Percentiles rank a stretch among this genome's conserved stretches.
Evolutionary conservation across 2,797 vertebrate genomes (phyloP).

Genomic region (Brotula barbata): DNA sequence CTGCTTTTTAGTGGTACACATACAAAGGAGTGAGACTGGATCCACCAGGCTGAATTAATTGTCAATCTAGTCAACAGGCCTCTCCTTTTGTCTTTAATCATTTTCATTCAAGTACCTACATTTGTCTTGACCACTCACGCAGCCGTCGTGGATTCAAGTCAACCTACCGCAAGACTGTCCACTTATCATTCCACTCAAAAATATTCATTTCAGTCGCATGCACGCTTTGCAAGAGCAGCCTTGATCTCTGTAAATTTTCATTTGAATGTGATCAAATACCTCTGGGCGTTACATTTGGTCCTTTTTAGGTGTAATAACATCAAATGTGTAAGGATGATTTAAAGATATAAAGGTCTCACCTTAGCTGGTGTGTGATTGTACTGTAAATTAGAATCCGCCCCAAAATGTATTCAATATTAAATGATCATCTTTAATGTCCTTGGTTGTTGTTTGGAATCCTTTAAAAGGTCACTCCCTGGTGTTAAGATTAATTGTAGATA

Average conservation of each 20-base stretch:
- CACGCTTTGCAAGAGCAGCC: conserved; percentile 4
- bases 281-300: conserved; percentile 7
- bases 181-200: conserved; percentile 4
- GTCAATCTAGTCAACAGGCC: conserved; percentile 7
- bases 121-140: conserved; percentile 21
- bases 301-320: conserved; percentile 8
- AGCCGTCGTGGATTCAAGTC: conserved; percentile 18
- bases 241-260: conserved; percentile 30
- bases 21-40: conserved; percentile 30
- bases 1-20: conserved; percentile 21
- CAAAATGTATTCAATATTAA: conserved; percentile 56
- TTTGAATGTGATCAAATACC: conserved; percentile 7
- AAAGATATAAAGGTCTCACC: conserved; percentile 1
- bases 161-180: conserved; percentile 4
- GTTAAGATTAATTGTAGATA: conserved; percentile 85
- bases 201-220: conserved; percentile 16
- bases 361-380: conserved; percentile 34
- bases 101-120: conserved; percentile 13
- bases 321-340: too few relatives aligned
- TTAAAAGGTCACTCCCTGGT: conserved; percentile 85
- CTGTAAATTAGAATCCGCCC: conserved; percentile 29
- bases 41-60: conserved; percentile 8
- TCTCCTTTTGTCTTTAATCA: not conserved
- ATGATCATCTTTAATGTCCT: conserved; percentile 86
- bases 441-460: conserved; percentile 84